Base-by-base conservation (phyloP, 2,797 vertebrate species). In the Xenentodon cancila region DNA sequence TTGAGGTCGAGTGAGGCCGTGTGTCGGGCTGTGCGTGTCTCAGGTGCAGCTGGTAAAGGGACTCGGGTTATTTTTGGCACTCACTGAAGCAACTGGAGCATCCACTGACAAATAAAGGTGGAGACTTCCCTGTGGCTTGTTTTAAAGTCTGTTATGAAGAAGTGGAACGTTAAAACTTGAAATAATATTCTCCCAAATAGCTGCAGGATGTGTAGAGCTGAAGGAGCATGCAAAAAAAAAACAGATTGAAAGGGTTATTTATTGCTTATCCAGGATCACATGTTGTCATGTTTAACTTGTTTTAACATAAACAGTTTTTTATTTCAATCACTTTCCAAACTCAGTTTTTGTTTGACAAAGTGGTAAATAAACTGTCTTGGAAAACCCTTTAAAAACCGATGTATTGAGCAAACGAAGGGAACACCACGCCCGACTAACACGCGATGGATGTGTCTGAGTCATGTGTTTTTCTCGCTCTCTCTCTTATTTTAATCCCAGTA, bases 401-500 rank as follows among this genome's bases (percentile, higher is more conserved):
- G 44, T 40, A 46, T 43, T 74, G 37, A 82, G 71, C 68, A 79
- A 71, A 84, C 45, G 55, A 6, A 7, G 44, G 52, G 43, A 53
- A 58, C 20, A 16, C 53, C 71, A 34, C 75, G 37, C 68, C 77
- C 20, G 43, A 57, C 72, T 54, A 55, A 52, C 44, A 58, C 7
- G 3, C 71, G 60, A 72, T 18, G 22, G 40, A 65, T 48, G 20
- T 58, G 47, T 62, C 5, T 63, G 22, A 73, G 7, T 42, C n/a
- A 49, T 13, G 17, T 7, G 30, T n/a, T 20, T 52, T 17, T 21
- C 12, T 48, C 22, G 13, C 52, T 18, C 3, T 32, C 17, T 45
- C 12, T 5, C 8, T 18, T 42, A 22, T 22, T 72, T 64, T 71
- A 19, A 25, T 71, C 85, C 54, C 84, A 97, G 96, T 87, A 97